Evolutionary conservation across 2,113 vertebrate species (phyloP).

Genomic region (Alectura lathami): DNA sequence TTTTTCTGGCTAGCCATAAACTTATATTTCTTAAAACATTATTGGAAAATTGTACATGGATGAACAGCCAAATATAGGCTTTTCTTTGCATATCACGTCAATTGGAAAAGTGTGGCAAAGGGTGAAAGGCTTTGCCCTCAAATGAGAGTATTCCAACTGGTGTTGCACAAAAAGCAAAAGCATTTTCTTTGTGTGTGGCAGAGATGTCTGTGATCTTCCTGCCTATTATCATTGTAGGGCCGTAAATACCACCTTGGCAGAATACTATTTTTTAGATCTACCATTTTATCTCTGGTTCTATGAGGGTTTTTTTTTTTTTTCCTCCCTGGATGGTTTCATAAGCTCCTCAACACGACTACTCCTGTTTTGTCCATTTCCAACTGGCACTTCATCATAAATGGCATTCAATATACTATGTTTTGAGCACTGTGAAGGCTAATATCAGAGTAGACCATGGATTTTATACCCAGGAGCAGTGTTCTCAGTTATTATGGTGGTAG

Average conservation of each 20-base stretch:
- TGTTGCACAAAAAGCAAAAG: background rate
- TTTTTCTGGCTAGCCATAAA: background rate
- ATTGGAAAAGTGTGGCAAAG: background rate
- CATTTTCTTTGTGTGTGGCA: background rate
- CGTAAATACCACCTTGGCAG: background rate
- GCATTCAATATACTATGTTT: background rate
- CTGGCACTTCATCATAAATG: background rate
- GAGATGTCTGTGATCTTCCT: background rate
- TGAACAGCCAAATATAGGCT: background rate
- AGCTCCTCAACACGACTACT: background rate
- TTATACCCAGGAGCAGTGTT: constrained; percentile 20
- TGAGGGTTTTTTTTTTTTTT: background rate
- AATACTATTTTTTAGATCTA: background rate
- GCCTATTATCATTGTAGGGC: background rate
- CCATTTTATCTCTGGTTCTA: background rate
- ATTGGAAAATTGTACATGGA: background rate
- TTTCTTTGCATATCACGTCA: background rate
- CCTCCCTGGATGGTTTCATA: background rate
- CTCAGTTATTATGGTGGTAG: constrained; percentile 13
- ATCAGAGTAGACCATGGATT: constrained; percentile 12
- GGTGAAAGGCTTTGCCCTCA: fast-evolving
- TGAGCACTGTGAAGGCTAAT: constrained; percentile 32
- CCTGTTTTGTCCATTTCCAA: background rate
- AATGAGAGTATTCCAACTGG: background rate
- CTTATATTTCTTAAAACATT: background rate